Evolutionary conservation across 2,113 vertebrate genomes (phyloP), one percentile per base, ranked within the genome.

Genomic region (Nematolebias whitei): DNA sequence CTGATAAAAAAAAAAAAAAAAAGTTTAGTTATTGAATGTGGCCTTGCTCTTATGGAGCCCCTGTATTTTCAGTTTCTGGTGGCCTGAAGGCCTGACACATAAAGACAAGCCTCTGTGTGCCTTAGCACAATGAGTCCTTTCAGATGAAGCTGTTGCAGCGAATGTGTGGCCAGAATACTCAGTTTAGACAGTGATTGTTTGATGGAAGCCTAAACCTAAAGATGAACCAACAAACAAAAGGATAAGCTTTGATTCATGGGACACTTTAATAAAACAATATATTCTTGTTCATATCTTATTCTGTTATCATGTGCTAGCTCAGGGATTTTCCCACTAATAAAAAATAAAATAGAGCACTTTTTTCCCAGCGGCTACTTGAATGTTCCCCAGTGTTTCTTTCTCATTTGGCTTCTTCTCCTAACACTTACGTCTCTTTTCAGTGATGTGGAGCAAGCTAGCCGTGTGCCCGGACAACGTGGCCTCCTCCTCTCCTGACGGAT

Each of bases 401-500:
- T 1, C 15, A 41, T 29, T 39, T 15, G 47, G 24, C 45, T 32
- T 19, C 6, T n/a, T 29, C 52, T 26, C 47, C 12, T 22, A 19
- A 41, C 63, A 97, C 96, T 96, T 88, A 98, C 96, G 96, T 89
- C 97, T 92, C 83, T 94, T 94, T 84, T 98, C 96, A 0, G 93
- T 91, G 84, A 97, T 95, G 83, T 98, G 96, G 88, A 99, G 93
- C 77, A 97, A 93, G 44, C 96, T 92, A 0, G 95, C 90, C 1
- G 90, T 94, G 76, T 95, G 95, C 39, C 93, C 90, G 0, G 93
- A 90, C 76, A 92, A 86, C 43, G 92, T 91, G 0, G 87, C 88
- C 55, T 93, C 94, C 61, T 95, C 95, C 80, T 94, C 95, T 0
- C 58, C 73, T 16, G 75, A 82, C 26, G 89, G 79, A 13, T 88